Evolutionary conservation across 2,113 vertebrate species (phyloP), one percentile per base, ranked within the genome.

Genomic region (Spea multiplicata): DNA sequence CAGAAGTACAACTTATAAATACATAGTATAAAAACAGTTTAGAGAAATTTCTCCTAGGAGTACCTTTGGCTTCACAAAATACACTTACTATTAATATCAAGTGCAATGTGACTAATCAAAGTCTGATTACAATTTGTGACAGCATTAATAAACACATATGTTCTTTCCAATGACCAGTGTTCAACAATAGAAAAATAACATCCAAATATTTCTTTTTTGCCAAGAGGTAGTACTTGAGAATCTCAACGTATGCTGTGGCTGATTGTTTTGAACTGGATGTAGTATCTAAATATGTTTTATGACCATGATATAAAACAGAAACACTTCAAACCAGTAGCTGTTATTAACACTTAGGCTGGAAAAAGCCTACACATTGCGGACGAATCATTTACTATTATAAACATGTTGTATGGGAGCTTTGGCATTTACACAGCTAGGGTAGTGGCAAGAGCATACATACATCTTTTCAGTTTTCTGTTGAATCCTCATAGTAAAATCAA

Each of bases 211-310:
- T 75, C 14, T 65, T 4, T 57, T 12, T 16, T 69, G 75, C 66
- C 66, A 77, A 44, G 75, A 77, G 75, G 75, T 62, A 47, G 53
- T 77, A 59, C 75, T 77, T 61, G 67, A 47, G 55, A 59, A 48
- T 47, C 66, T 45, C 66, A 55, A 12, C 4, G 45, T 57, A 53
- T 13, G 5, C 67, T 61, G 45, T 17, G n/a, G 45, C 73, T n/a
- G 30, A 75, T 66, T n/a, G 17, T 65, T 49, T 17, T 52, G 61
- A 8, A 74, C 67, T 5, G 6, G 67, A 69, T 49, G 5, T 1
- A 3, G 13, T 6, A 46, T 13, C 45, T 49, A 49, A 64, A 64
- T 64, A 64, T 16, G n/a, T 64, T 64, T 64, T 64, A 64, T 64
- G 61, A 64, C 5, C n/a, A 16, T 64, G 61, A 64, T 17, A 64